Evolutionary conservation across 2,888 invertebrate species (phyloP).

Genomic region (Beris chalybata): DNA sequence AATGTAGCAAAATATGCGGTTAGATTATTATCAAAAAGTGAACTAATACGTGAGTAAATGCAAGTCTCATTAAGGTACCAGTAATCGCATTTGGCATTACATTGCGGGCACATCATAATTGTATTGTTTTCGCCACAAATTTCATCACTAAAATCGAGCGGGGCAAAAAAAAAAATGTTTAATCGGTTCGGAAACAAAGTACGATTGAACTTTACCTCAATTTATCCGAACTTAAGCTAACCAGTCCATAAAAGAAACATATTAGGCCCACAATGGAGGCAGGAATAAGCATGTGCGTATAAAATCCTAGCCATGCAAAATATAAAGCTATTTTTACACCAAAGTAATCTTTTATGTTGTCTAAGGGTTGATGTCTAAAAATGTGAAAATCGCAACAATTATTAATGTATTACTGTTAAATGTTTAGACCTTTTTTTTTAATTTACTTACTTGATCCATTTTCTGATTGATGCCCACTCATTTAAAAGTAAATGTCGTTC

Average conservation of each 20-base stretch:
- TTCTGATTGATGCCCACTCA: conserved; percentile 72
- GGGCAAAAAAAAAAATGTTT: not conserved
- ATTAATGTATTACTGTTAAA: too few relatives aligned
- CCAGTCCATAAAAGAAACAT: conserved; percentile 65
- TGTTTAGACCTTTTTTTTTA: not conserved
- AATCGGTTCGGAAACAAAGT: not conserved
- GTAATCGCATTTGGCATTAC: conserved; percentile 74
- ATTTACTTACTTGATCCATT: conserved; percentile 64
- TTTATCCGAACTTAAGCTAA: conserved; percentile 57
- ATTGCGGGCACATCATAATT: conserved; percentile 80
- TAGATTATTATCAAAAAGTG: conserved; percentile 79
- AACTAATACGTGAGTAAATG: conserved; percentile 70
- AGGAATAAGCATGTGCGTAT: conserved; percentile 80
- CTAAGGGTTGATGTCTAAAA: conserved; percentile 66
- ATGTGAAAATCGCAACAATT: not conserved
- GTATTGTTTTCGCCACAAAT: conserved; percentile 61
- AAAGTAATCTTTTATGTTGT: conserved; percentile 76
- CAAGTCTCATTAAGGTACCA: conserved; percentile 75
- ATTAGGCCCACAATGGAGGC: conserved; percentile 69
- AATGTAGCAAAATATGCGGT: conserved; percentile 78
- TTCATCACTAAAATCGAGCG: conserved; percentile 57
- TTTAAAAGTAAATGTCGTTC: conserved; percentile 62
- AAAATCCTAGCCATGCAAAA: conserved; percentile 85
- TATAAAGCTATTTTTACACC: conserved; percentile 78
- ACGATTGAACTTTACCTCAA: conserved; percentile 47